phyloP scores from a whole-genome alignment of 2,113 vertebrate genomes.

The Protomyctophum bolini region DNA sequence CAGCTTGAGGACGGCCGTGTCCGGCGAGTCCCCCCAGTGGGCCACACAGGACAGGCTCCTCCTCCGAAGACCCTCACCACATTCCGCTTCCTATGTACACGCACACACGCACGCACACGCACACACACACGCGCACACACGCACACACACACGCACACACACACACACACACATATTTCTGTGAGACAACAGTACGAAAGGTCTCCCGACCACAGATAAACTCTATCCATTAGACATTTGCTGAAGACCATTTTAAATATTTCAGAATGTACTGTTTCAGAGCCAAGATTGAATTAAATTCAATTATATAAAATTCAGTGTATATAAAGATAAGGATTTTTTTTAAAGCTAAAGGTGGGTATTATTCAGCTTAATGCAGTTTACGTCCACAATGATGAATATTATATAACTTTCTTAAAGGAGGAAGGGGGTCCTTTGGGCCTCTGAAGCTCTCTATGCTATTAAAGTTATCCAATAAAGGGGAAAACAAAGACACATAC shows the following conservation, averaged over 20 bases:
- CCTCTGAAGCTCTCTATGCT: not conserved
- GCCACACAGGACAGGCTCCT: conserved; percentile 86
- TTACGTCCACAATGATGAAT: not conserved
- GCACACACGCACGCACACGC: not conserved
- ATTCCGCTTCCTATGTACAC: conserved; percentile 85
- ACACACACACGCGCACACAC: conserved; percentile 2
- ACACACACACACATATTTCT: not conserved
- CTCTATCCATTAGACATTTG: not conserved
- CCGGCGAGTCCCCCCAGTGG: conserved; percentile 78
- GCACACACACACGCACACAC: not conserved
- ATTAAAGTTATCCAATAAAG: not conserved
- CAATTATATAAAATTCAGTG: too few relatives aligned
- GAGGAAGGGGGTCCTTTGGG: not conserved
- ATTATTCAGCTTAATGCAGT: not conserved
- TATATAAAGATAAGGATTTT: not conserved
- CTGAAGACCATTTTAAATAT: not conserved
- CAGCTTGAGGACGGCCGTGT: conserved; percentile 48
- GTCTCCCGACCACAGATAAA: too few relatives aligned
- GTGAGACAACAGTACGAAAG: too few relatives aligned
- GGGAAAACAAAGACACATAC: not conserved
- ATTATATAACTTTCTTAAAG: not conserved
- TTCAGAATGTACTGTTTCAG: not conserved
- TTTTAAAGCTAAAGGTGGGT: conserved; percentile 1
- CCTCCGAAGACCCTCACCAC: conserved; percentile 87
- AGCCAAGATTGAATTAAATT: not conserved